Evolutionary conservation across 2,888 invertebrate species (phyloP), one percentile per base, ranked within the genome.

Genomic region (Piscicola geometra): DNA sequence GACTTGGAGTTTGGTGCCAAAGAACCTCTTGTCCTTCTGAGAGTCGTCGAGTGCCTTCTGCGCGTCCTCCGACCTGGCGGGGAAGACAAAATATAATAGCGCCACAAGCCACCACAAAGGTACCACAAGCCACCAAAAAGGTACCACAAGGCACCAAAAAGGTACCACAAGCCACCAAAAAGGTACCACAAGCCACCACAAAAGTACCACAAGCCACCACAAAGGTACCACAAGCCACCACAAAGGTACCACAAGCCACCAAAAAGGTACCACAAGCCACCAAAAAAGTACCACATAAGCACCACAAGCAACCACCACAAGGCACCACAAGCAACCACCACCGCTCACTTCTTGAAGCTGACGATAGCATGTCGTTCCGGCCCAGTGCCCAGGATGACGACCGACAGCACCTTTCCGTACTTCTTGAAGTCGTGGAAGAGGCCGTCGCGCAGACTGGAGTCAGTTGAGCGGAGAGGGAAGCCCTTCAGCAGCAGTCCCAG

Each of bases 401-500:
- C 94, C 90, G 93, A 93, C 82, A 93, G 92, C 83, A 98, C 96
- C 86, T 95, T 92, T 74, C 98, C 98, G 87, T 93, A 97, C 83
- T 92, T 91, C 84, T 94, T 93, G 86, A 97, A 97, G 88, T 96
- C 96, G 88, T 97, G 96, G 88, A 94, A 97, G 81, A 97, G 90
- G 81, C 96, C 97, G 88, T 97, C 97, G 88, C 96, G 94, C 82
- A 97, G 88, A 83, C 94, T 95, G 82, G 94, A 93, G 87, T 96
- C 96, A 83, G 83, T 83, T 25, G 84, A 84, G 76, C 84, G 75
- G 0, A 80, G 64, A 15, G 84, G 84, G 67, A 84, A 80, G 32
- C 82, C 81, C n/a, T 79, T 47, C 50, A 47, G 97, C 84, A 93
- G 92, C 83, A 93, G 92, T 83, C 93, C 90, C 82, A 98, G 89